Base-by-base conservation (phyloP, 2,888 invertebrate genomes). In the Darwinula stevensoni region DNA sequence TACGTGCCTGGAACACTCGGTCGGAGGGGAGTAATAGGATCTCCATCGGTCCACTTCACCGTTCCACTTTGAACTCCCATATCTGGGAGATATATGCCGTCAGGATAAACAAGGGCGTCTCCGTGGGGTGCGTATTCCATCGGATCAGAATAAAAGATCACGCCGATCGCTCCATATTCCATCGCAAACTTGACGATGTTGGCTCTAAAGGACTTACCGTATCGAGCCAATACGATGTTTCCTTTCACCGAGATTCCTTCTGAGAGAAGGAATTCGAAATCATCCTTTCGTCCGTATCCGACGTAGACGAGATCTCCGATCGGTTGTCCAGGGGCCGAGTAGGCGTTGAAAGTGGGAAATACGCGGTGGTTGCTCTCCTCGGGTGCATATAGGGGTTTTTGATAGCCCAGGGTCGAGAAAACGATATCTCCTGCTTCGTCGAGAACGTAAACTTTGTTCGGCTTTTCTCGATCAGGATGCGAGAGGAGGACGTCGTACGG, bases 21-120 rank as follows among this genome's bases (percentile, higher is more conserved):
- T 40, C 55, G 57, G 3, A 51, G 47, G 2, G 55, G 57, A 3
- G 58, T 58, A 2, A 56, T 42, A 9, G 57, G 54, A 40, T 59
- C 59, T 3, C 59, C 59, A 34, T 45, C 39, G 3, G 39, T 39
- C 2, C 39, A 36, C 22, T 40, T 46, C 30, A 52, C 41, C 4
- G 52, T 47, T n/a, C 58, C 57, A 18, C 56, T 41, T 37, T 57
- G 57, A 4, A 53, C 52, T 9, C 51, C 58, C 22, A 49, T 45
- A 2, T 46, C 45, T 1, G 58, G 58, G 43, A 58, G 45, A 50
- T 51, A 57, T 43, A 50, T 49, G 12, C 41, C 39, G 13, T 41
- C 32, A 1, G 49, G 48, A 33, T 46, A 49, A 4, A 43, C 41
- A 15, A 37, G 17, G 16, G 37, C 31, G 4, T 34, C 34, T 4